Evolutionary conservation across 1,140 invertebrate species (phyloP), one percentile per base, ranked within the genome.

Genomic region (Cyrtorhinus lividipennis): DNA sequence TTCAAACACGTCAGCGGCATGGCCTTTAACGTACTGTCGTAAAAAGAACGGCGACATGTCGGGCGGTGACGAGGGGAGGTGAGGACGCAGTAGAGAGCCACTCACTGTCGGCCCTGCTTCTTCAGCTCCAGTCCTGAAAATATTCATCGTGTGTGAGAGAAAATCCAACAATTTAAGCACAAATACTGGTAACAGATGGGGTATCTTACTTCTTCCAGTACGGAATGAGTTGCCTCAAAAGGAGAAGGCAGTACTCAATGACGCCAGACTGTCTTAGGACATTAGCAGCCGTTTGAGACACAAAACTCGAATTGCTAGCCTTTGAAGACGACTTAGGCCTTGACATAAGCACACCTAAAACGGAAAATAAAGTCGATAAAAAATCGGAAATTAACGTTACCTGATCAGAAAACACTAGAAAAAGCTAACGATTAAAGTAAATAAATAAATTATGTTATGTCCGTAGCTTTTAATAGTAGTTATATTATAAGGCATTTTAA

Each of bases 41-140:
- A 94, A 79, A 77, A 98, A 97, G 73, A 98, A 93, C 44, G 94
- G 94, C 3, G 90, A 88, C 88, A 96, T 95, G 71, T 95, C 92
- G 1, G 92, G 92, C 56, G 90, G 83, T 2, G 88, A 82, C 18
- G 83, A 79, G 1, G 85, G 80, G 8, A 86, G 81, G 67, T 89
- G 87, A 30, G 90, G 86, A 72, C 92, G 93, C 15, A 98, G 73
- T 57, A 94, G 73, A 63, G 76, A 75, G 48, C 79, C 77, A 53
- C 76, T 76, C 18, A 79, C 75, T 63, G 78, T 69, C 67, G 75
- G 73, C 65, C 76, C 69, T 65, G 71, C 66, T 66, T 79, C 78
- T 66, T 83, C 81, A 0, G 71, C 75, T 10, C 70, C 72, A 1
- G 73, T 75, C 13, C 76, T 77, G 56, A n/a, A 68, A 68, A 45